These are phyloP conservation scores for Dichetophora obliterata DNA, from an alignment of 2,888 invertebrate species.

Conservation along the genomic window DNA sequence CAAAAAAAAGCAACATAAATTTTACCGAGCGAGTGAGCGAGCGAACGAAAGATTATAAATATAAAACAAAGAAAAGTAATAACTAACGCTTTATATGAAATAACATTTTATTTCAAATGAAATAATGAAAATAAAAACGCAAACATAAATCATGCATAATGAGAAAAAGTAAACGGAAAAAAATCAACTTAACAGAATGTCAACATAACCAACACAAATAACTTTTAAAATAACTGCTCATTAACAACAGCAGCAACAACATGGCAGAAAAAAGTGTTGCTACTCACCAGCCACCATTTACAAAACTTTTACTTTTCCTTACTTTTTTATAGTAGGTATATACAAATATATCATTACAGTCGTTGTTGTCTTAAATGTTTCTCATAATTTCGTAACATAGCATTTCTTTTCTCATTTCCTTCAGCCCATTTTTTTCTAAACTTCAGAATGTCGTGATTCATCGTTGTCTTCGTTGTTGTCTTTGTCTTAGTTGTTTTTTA, in stretches of 20 bases:
- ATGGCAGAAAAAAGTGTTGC: conserved; percentile 11
- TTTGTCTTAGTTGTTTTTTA: not conserved
- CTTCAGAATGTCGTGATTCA: not conserved
- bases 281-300: not conserved
- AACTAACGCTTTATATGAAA: conserved; percentile 19
- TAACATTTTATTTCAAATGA: conserved; percentile 34
- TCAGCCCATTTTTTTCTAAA: not conserved
- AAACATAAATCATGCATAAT: conserved; percentile 50
- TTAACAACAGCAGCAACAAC: conserved; percentile 29
- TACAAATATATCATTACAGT: not conserved
- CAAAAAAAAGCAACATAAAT: not conserved
- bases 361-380: conserved; percentile 9
- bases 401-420: not conserved
- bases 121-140: conserved; percentile 45
- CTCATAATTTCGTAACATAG: not conserved
- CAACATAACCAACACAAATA: not conserved
- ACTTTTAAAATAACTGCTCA: too few species aligned
- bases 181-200: conserved; percentile 40
- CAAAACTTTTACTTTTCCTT: not conserved
- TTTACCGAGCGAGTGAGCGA: conserved; percentile 37
- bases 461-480: not conserved
- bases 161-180: conserved; percentile 29
- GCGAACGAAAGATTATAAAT: conserved; percentile 29
- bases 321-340: not conserved
- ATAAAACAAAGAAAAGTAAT: conserved; percentile 16